A percentile compares a stretch with the other conserved stretches of the same genome.
These are phyloP conservation scores for Hydrophis major DNA, from an alignment of 2,797 vertebrate species.

Conservation along the genomic window DNA sequence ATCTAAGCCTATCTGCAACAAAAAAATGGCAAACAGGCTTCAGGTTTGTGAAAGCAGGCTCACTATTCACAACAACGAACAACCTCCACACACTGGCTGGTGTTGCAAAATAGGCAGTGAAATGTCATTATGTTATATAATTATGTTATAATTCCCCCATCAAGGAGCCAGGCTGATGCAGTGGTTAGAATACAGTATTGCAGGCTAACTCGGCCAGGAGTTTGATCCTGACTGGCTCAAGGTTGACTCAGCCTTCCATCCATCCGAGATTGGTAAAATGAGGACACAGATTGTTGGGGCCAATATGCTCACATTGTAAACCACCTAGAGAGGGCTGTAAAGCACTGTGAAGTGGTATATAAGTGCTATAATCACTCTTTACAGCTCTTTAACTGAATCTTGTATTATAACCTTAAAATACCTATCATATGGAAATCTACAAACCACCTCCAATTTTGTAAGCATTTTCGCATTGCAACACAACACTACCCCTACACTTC, in stretches of 20 bases:
- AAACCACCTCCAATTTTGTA: not conserved
- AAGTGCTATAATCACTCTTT: not conserved
- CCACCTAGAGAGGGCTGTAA: not conserved
- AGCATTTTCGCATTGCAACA: not conserved
- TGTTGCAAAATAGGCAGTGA: not conserved
- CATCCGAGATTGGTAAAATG: not conserved
- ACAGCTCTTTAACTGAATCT: not conserved
- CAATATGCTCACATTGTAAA: not conserved
- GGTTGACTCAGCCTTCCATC: not conserved
- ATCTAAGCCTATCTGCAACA: not conserved
- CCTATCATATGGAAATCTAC: not conserved
- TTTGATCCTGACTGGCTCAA: not conserved
- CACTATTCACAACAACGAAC: not conserved
- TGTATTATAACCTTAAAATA: not conserved
- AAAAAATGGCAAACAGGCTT: not conserved
- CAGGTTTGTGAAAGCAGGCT: not conserved
- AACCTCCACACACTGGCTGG: not conserved
- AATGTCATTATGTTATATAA: not conserved
- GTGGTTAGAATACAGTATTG: not conserved
- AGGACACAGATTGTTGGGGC: not conserved
- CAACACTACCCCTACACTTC: not conserved
- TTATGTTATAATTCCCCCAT: not conserved
- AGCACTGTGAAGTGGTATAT: not conserved
- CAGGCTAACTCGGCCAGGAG: not conserved
- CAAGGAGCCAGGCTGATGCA: not conserved